Evolutionary conservation across 1,140 invertebrate species (phyloP).

Genomic region (Zaprionus nigranus): DNA sequence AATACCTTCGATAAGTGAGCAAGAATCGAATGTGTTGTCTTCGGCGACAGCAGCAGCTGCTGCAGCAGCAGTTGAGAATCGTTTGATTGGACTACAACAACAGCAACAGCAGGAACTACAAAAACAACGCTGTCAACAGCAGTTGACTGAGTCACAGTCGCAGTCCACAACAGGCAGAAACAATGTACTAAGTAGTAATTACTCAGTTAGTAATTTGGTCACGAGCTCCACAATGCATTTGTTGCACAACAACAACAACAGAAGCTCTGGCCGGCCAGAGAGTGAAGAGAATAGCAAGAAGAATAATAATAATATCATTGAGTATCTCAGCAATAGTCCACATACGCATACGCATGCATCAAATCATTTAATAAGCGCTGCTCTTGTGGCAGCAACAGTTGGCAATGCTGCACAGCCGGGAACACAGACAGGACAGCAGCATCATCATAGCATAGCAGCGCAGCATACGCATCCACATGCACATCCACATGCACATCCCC

Average conservation of each 20-base stretch:
- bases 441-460: constrained; percentile 27
- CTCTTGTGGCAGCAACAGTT: constrained; percentile 46
- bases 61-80: constrained; percentile 69
- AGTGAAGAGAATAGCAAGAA: constrained; percentile 14
- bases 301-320: constrained; percentile 36
- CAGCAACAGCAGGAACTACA: constrained; percentile 52
- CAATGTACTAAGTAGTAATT: constrained; percentile 58
- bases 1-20: constrained; percentile 93
- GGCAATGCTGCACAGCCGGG: constrained; percentile 34
- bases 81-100: constrained; percentile 62
- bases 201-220: constrained; percentile 70
- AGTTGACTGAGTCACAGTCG: constrained; percentile 20
- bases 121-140: constrained; percentile 45
- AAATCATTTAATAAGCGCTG: constrained; percentile 65
- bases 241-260: constrained; percentile 39
- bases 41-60: constrained; percentile 51
- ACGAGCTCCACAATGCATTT: constrained; percentile 39
- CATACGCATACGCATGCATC: constrained; percentile 62
- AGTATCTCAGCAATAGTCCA: constrained; percentile 49
- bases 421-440: constrained; percentile 45
- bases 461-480: constrained; percentile 44
- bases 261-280: constrained; percentile 13
- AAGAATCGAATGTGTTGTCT: constrained; percentile 52
- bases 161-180: constrained; percentile 27
- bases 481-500: constrained; percentile 46